phyloP scores from a whole-genome alignment of 2,888 invertebrate genomes.

The Rhingia rostrata region DNA sequence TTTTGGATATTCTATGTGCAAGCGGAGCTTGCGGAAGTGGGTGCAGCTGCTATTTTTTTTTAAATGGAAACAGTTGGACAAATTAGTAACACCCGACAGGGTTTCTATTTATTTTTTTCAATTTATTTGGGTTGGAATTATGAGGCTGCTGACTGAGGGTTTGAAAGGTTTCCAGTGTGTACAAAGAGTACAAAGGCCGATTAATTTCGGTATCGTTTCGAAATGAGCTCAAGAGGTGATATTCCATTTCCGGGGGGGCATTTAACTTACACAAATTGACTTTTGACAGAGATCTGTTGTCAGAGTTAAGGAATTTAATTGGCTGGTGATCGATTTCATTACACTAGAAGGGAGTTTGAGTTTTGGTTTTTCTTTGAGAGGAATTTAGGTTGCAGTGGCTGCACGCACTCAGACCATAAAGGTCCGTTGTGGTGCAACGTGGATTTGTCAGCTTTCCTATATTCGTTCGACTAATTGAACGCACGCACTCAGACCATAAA shows the following conservation, averaged over 20 bases:
- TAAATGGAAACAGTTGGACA: constrained; percentile 63
- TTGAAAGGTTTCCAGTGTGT: constrained; percentile 52
- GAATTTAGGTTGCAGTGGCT: no score
- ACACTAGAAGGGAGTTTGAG: no score
- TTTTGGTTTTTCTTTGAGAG: no score
- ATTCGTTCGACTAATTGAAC: no score
- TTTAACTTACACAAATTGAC: constrained; percentile 16
- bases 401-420: no score
- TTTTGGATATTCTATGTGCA: not conserved
- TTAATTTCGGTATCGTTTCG: constrained; percentile 15
- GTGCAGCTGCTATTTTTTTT: constrained; percentile 61
- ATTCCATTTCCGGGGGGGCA: constrained; percentile 24
- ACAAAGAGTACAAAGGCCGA: no score
- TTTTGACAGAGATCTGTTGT: not conserved
- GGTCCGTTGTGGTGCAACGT: no score
- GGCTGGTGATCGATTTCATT: no score
- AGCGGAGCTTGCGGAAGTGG: constrained; percentile 57
- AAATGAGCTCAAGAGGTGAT: constrained; percentile 35
- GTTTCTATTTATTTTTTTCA: constrained; percentile 33
- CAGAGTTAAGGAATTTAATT: not conserved
- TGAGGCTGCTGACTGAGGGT: constrained; percentile 21
- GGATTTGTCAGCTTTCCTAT: no score
- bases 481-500: no score
- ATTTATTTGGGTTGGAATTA: constrained; percentile 15
- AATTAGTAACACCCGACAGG: constrained; percentile 64